phyloP scores from a whole-genome alignment of 2,797 vertebrate genomes.

The Epinephelus awoara region DNA sequence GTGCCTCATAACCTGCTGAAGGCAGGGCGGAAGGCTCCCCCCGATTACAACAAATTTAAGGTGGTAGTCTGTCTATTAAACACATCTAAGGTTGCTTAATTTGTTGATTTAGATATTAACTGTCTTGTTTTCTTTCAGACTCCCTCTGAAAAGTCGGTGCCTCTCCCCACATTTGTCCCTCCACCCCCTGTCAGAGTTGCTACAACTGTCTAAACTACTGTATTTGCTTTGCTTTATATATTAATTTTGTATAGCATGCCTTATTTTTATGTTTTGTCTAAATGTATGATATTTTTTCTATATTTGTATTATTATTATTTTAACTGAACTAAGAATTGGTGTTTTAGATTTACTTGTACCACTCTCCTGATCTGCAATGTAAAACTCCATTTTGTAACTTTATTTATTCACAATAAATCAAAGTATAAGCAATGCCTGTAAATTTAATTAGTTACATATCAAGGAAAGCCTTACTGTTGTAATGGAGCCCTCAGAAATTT shows the following conservation, averaged over 20 bases:
- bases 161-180: slow-evolving; percentile 72
- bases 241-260: background rate
- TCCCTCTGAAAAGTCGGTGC: slow-evolving; percentile 61
- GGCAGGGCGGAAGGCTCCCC: slow-evolving; percentile 63
- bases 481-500: background rate
- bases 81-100: background rate
- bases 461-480: background rate
- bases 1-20: slow-evolving; percentile 58
- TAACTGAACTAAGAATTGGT: background rate
- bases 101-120: background rate
- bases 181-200: slow-evolving; percentile 79
- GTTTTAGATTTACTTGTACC: background rate
- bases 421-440: background rate
- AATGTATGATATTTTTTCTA: slow-evolving; percentile 5
- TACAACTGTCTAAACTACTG: slow-evolving; percentile 78
- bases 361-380: background rate
- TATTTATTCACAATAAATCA: slow-evolving; percentile 55
- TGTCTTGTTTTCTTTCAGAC: slow-evolving; percentile 60
- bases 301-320: slow-evolving; percentile 31
- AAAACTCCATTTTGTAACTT: background rate
- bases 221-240: background rate
- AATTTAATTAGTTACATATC: background rate
- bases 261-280: slow-evolving; percentile 14
- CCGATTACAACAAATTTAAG: slow-evolving; percentile 74
- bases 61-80: slow-evolving; percentile 61